Evolutionary conservation across 1,140 invertebrate genomes (phyloP).

Genomic region (Chironomus tepperi): DNA sequence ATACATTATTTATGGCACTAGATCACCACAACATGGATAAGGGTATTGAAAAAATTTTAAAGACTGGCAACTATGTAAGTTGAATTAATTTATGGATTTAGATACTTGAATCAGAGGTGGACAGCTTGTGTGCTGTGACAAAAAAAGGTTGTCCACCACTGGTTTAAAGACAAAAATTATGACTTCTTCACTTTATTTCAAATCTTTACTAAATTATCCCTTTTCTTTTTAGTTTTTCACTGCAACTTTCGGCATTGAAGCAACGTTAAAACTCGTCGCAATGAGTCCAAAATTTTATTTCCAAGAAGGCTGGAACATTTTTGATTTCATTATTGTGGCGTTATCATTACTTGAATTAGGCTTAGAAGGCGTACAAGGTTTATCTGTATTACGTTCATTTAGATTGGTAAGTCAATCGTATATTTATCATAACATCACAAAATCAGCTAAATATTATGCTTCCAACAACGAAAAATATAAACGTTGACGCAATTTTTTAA

Average conservation of each 20-base stretch:
- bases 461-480: neutral
- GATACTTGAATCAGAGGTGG: no score
- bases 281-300: slow-evolving; percentile 97
- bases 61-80: slow-evolving; percentile 92
- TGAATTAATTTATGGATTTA: no score
- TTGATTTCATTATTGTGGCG: slow-evolving; percentile 96
- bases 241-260: slow-evolving; percentile 94
- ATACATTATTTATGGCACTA: slow-evolving; percentile 96
- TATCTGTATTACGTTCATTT: slow-evolving; percentile 95
- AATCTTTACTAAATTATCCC: neutral
- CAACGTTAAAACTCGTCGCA: slow-evolving; percentile 88
- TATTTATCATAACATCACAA: neutral
- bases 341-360: slow-evolving; percentile 89
- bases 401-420: slow-evolving; percentile 72
- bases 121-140: no score
- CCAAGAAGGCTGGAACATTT: slow-evolving; percentile 98
- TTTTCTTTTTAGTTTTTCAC: slow-evolving; percentile 81
- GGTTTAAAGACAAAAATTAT: no score
- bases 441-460: neutral
- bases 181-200: no score
- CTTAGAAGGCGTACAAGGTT: slow-evolving; percentile 85
- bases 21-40: slow-evolving; percentile 92
- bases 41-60: slow-evolving; percentile 73
- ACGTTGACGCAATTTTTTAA: neutral
- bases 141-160: no score